Evolutionary conservation across 2,797 vertebrate species (phyloP).

Genomic region (Parambassis ranga): DNA sequence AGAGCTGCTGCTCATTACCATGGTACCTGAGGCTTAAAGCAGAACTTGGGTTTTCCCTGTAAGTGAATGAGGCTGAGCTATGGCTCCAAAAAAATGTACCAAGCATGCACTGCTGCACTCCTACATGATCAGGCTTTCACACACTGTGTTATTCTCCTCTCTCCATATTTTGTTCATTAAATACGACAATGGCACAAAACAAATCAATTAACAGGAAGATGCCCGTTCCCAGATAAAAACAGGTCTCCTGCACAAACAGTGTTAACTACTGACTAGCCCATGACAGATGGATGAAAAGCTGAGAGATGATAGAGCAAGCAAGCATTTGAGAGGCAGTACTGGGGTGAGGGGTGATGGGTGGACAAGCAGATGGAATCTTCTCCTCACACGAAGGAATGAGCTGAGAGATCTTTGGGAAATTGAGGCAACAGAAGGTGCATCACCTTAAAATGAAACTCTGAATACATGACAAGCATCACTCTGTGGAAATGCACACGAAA

Average conservation of each 20-base stretch:
- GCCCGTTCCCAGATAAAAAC: constrained; percentile 11
- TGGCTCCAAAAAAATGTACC: constrained; percentile 18
- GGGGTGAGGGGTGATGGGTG: not conserved
- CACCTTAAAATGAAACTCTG: constrained; percentile 25
- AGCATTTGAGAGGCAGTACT: constrained; percentile 21
- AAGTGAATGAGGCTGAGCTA: constrained; percentile 22
- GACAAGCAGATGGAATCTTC: constrained; percentile 39
- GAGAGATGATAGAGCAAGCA: constrained; percentile 23
- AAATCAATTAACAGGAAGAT: constrained; percentile 30
- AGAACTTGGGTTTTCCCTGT: constrained; percentile 51
- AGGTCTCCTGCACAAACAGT: constrained; percentile 10
- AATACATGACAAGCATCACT: not conserved
- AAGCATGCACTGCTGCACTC: constrained; percentile 6
- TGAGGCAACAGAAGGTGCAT: constrained; percentile 28
- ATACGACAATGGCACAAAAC: not conserved
- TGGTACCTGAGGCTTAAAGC: constrained; percentile 64
- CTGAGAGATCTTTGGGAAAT: constrained; percentile 13
- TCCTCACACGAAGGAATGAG: constrained; percentile 15
- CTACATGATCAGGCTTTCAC: constrained; percentile 7
- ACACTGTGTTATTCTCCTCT: not conserved
- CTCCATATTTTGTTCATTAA: constrained; percentile 5
- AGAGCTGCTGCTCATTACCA: constrained; percentile 68
- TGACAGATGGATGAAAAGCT: constrained; percentile 52
- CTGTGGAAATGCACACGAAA: not conserved
- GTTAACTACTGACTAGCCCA: constrained; percentile 20